Conservation (phyloP, 1,140 invertebrate genomes). For the Hyles euphorbiae region DNA sequence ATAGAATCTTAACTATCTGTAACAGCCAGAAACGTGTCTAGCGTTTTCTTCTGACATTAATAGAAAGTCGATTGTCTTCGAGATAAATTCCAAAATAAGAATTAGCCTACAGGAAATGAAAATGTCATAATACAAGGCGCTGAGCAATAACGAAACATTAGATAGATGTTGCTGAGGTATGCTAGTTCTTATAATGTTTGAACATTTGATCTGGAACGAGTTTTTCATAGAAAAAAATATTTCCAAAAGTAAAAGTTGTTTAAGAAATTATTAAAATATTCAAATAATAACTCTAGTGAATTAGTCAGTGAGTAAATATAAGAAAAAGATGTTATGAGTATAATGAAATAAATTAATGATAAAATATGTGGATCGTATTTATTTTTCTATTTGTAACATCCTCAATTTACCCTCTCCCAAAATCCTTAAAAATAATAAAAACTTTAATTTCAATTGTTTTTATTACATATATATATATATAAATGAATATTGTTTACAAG, state of each 20-base stretch:
- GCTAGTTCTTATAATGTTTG: slow-evolving; percentile 27
- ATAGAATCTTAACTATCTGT: slow-evolving; percentile 18
- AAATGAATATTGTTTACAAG: slow-evolving; percentile 7
- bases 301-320: slow-evolving; percentile 67
- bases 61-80: not conserved
- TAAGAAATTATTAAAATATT: slow-evolving; percentile 64
- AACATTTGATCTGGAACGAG: slow-evolving; percentile 44
- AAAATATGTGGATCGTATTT: slow-evolving; percentile 7
- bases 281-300: slow-evolving; percentile 70
- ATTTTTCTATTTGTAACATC: not conserved
- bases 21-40: slow-evolving; percentile 15
- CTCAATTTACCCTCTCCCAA: not conserved
- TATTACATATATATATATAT: no score
- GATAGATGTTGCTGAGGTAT: slow-evolving; percentile 14
- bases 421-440: no score
- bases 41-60: slow-evolving; percentile 1
- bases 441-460: no score
- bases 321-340: slow-evolving; percentile 70
- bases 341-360: slow-evolving; percentile 66
- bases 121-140: slow-evolving; percentile 9
- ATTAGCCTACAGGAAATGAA: not conserved
- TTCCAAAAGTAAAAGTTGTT: slow-evolving; percentile 63
- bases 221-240: slow-evolving; percentile 51
- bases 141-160: slow-evolving; percentile 21
- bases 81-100: slow-evolving; percentile 1